These are phyloP conservation scores for Nomada fucata DNA, from an alignment of 2,888 invertebrate genomes.

Conservation along the genomic window DNA sequence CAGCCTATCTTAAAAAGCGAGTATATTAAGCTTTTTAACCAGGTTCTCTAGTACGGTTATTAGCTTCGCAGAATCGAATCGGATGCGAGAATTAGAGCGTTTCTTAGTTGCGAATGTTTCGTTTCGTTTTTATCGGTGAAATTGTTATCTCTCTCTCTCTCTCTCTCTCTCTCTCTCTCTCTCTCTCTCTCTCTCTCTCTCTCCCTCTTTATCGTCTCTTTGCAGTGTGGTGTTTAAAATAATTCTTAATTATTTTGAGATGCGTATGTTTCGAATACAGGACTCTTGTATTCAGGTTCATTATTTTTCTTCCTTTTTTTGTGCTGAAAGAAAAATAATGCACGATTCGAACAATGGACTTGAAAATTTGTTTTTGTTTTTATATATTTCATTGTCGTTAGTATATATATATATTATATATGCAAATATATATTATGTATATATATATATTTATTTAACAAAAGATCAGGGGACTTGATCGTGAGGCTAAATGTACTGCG, in stretches of 20 bases:
- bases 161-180: neutral
- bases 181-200: neutral
- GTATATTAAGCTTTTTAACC: conserved; percentile 31
- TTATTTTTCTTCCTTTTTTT: neutral
- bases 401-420: conserved; percentile 34
- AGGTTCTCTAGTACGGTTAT: conserved; percentile 35
- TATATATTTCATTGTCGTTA: neutral
- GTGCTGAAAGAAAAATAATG: neutral
- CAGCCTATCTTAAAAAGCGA: conserved; percentile 16
- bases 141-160: conserved; percentile 20
- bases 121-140: conserved; percentile 27
- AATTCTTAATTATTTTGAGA: conserved; percentile 32
- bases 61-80: conserved; percentile 35
- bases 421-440: neutral
- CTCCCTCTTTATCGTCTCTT: neutral
- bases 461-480: neutral
- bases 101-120: conserved; percentile 30
- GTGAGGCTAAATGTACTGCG: conserved; percentile 46
- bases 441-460: conserved; percentile 34
- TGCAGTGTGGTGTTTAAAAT: conserved; percentile 26
- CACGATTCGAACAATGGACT: neutral
- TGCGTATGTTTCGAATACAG: neutral
- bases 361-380: conserved; percentile 15
- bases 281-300: neutral
- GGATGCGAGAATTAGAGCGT: neutral